Evolutionary conservation across 30 jellyfish, hydroid and myxozoan genomes (phyloP).

Genomic region (Aurelia aurita): DNA sequence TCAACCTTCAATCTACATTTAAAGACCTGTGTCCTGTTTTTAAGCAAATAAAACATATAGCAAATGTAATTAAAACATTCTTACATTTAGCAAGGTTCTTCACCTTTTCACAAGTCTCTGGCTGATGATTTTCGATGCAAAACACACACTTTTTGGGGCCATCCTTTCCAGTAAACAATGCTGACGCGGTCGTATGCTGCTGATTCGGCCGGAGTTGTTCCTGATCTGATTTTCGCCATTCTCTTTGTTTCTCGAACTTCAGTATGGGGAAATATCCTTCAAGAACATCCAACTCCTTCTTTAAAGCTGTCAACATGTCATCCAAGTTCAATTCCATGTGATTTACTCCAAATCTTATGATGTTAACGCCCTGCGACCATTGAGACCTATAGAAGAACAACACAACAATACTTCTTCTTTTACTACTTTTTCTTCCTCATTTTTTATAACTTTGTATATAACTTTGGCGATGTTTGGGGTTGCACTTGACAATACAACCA

Average conservation of each 20-base stretch:
- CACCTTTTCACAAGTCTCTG: slow-evolving; percentile 27
- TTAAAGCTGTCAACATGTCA: slow-evolving; percentile 13
- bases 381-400: no score
- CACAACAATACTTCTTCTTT: no score
- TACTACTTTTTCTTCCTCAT: no score
- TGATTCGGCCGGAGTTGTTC: slow-evolving; percentile 30
- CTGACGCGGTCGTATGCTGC: slow-evolving; percentile 38
- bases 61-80: slow-evolving; percentile 26
- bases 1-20: slow-evolving; percentile 8
- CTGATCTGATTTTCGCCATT: no score
- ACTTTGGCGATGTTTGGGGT: no score
- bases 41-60: slow-evolving; percentile 31
- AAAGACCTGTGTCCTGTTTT: slow-evolving; percentile 38
- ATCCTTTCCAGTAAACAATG: slow-evolving; percentile 41
- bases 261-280: slow-evolving; percentile 33
- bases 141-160: not conserved
- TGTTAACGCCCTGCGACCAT: no score
- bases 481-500: no score
- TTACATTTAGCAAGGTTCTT: slow-evolving; percentile 17
- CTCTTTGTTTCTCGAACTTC: not conserved
- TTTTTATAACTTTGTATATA: no score
- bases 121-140: slow-evolving; percentile 13
- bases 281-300: no score
- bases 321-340: slow-evolving; percentile 58
- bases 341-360: slow-evolving; percentile 38